phyloP scores from a whole-genome alignment of 2,797 vertebrate genomes.

The Melanotaenia maccullochi region DNA sequence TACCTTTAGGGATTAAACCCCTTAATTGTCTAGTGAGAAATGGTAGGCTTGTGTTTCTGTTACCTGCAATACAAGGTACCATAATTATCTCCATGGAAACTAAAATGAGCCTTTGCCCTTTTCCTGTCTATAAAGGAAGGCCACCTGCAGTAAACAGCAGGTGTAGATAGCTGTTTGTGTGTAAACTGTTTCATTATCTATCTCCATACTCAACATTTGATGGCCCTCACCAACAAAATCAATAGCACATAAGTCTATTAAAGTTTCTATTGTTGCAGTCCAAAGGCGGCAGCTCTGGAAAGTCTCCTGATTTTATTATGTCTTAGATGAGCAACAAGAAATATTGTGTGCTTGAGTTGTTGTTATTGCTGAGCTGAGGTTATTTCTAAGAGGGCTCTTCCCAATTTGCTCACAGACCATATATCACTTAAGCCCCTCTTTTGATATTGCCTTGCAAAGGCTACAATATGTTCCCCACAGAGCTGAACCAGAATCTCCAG shows the following conservation, averaged over 20 bases:
- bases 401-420: constrained; percentile 39
- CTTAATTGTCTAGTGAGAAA: background rate
- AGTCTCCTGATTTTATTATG: constrained; percentile 34
- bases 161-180: constrained; percentile 12
- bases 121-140: constrained; percentile 6
- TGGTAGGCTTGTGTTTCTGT: constrained; percentile 7
- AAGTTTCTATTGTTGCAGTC: constrained; percentile 33
- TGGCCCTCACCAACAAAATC: constrained; percentile 35
- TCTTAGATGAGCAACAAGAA: constrained; percentile 26
- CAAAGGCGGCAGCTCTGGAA: constrained; percentile 27
- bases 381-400: constrained; percentile 42
- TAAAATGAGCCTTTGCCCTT: constrained; percentile 23
- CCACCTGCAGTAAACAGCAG: background rate
- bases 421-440: constrained; percentile 40
- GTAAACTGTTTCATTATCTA: constrained; percentile 11
- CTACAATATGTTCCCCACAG: constrained; percentile 25
- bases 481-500: constrained; percentile 26
- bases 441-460: constrained; percentile 30
- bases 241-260: constrained; percentile 35
- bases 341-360: constrained; percentile 30
- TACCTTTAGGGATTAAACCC: background rate
- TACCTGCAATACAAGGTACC: constrained; percentile 19
- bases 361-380: constrained; percentile 44
- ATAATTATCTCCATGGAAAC: constrained; percentile 63
- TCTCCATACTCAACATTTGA: constrained; percentile 43